A percentile compares a stretch with the other conserved stretches of the same genome.
phyloP scores from a whole-genome alignment of 1,140 invertebrate genomes.

The Drosophila saltans region DNA sequence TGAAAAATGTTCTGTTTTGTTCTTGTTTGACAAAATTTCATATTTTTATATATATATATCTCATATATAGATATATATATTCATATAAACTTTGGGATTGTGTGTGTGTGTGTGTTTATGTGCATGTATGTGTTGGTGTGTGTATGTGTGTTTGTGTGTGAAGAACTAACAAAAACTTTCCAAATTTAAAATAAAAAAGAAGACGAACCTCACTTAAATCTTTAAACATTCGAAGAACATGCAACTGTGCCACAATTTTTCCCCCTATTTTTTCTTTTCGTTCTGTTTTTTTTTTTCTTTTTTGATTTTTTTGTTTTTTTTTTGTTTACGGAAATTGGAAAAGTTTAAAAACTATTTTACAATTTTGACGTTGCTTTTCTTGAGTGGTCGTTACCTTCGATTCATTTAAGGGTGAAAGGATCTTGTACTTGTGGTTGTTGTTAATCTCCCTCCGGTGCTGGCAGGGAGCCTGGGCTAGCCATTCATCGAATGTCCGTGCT shows the following conservation, averaged over 20 bases:
- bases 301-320: slow-evolving; percentile 1
- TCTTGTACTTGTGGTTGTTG: slow-evolving; percentile 17
- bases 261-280: neutral
- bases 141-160: slow-evolving; percentile 26
- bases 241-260: slow-evolving; percentile 33
- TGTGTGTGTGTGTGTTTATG: slow-evolving; percentile 11
- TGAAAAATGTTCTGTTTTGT: slow-evolving; percentile 41
- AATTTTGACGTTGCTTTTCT: slow-evolving; percentile 34
- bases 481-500: neutral
- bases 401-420: slow-evolving; percentile 13
- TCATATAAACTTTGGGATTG: slow-evolving; percentile 40
- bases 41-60: slow-evolving; percentile 25
- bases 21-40: slow-evolving; percentile 43
- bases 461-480: neutral
- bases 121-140: slow-evolving; percentile 12
- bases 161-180: slow-evolving; percentile 46
- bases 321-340: slow-evolving; percentile 34
- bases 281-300: slow-evolving; percentile 7
- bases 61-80: slow-evolving; percentile 32
- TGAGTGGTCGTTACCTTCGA: slow-evolving; percentile 37
- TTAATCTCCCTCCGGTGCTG: slow-evolving; percentile 6
- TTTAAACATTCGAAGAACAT: slow-evolving; percentile 71
- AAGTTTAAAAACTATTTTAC: slow-evolving; percentile 42
- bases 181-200: slow-evolving; percentile 29
- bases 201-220: slow-evolving; percentile 44